Evolutionary conservation across 2,113 vertebrate species (phyloP).

Genomic region (Sapajus apella): DNA sequence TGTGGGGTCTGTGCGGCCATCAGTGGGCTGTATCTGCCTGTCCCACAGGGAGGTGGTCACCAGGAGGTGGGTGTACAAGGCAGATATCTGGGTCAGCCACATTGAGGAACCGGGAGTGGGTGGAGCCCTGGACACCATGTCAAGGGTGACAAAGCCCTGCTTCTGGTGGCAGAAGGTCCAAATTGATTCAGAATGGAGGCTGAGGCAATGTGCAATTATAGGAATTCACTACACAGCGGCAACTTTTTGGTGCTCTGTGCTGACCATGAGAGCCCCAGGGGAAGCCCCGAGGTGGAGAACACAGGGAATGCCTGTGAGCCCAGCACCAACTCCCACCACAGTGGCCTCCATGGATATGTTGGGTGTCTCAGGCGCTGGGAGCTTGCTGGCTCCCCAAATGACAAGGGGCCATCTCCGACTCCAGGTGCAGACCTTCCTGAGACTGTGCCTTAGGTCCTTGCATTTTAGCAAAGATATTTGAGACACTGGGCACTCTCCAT

Average conservation of each 20-base stretch:
- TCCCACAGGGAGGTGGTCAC: neutral
- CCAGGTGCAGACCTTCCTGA: neutral
- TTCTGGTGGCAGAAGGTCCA: neutral
- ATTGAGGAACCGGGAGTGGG: too few relatives aligned
- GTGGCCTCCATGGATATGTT: neutral
- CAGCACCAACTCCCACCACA: neutral
- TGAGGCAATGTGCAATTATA: neutral
- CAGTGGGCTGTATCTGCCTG: neutral
- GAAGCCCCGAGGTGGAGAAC: accelerated
- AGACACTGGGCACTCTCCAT: neutral
- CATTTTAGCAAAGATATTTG: neutral
- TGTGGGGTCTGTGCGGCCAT: neutral
- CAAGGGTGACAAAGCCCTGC: neutral
- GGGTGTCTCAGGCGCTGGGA: neutral
- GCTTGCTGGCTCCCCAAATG: neutral
- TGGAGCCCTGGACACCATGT: neutral
- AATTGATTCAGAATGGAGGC: neutral
- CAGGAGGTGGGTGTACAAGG: neutral
- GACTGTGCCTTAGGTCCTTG: neutral
- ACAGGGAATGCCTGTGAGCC: accelerated
- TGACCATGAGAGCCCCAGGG: neutral
- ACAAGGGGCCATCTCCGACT: neutral
- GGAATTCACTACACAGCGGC: neutral
- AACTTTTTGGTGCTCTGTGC: neutral
- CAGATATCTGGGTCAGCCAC: neutral